These are phyloP conservation scores for Ophion ventricosus DNA, from an alignment of 2,888 invertebrate species.

Conservation along the genomic window DNA sequence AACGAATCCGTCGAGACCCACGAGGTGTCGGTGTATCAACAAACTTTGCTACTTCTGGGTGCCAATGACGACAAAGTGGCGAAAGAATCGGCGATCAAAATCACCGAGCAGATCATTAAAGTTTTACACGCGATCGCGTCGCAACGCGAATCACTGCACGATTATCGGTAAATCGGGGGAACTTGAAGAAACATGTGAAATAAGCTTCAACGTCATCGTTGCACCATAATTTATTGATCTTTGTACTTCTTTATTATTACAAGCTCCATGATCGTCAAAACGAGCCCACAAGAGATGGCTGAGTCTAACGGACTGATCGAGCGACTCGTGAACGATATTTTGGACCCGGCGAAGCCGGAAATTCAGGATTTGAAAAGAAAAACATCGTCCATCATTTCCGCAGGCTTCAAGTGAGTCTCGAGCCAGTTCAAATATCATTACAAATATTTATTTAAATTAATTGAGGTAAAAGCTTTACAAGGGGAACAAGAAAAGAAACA, in stretches of 20 bases:
- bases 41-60: constrained; percentile 77
- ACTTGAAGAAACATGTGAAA: background rate
- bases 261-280: constrained; percentile 84
- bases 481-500: background rate
- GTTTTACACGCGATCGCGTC: constrained; percentile 81
- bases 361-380: constrained; percentile 86
- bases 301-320: constrained; percentile 85
- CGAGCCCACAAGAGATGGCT: constrained; percentile 84
- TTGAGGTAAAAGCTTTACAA: background rate
- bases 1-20: constrained; percentile 70
- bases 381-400: constrained; percentile 86
- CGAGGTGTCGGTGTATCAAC: constrained; percentile 77
- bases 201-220: background rate
- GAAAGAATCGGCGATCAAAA: constrained; percentile 78
- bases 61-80: constrained; percentile 72
- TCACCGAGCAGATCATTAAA: constrained; percentile 78
- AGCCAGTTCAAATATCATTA: background rate
- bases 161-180: constrained; percentile 80
- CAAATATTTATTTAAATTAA: background rate
- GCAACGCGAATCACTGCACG: constrained; percentile 81
- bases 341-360: constrained; percentile 86
- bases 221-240: background rate
- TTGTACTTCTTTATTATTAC: constrained; percentile 22
- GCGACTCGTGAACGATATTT: constrained; percentile 86
- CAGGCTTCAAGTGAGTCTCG: constrained; percentile 87